These are phyloP conservation scores for Gymnoscelis rufifasciata DNA, from an alignment of 2,888 invertebrate genomes.

Conservation along the genomic window DNA sequence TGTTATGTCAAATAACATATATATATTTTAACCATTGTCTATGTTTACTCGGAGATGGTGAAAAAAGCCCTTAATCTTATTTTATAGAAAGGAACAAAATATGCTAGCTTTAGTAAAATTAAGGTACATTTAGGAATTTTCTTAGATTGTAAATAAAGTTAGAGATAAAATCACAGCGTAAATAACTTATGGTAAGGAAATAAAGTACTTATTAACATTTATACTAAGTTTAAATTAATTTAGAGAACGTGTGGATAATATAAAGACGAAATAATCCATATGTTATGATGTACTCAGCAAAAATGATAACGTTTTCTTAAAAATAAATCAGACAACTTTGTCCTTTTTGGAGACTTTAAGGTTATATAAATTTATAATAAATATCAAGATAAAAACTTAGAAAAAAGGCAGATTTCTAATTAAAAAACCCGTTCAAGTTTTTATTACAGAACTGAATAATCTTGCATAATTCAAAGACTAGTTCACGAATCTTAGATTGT, in stretches of 20 bases:
- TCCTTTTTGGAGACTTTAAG: too few species aligned
- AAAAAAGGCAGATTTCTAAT: background rate
- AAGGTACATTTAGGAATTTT: background rate
- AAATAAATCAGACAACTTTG: too few species aligned
- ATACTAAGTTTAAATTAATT: background rate
- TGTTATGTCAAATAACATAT: too few species aligned
- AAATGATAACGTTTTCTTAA: too few species aligned
- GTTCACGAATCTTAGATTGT: background rate
- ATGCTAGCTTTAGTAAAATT: too few species aligned
- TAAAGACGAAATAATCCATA: background rate
- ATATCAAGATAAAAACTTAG: background rate
- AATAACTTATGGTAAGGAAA: conserved; percentile 31
- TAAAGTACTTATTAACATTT: conserved; percentile 13
- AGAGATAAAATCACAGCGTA: conserved; percentile 67
- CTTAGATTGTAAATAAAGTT: conserved; percentile 12
- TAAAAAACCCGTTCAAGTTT: too few species aligned
- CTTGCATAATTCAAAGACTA: conserved; percentile 6
- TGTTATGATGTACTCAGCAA: too few species aligned
- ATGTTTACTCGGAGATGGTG: too few species aligned
- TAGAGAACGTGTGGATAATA: background rate
- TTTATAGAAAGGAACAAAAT: too few species aligned
- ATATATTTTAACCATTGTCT: too few species aligned
- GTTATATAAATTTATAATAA: background rate
- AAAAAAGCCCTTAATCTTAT: too few species aligned
- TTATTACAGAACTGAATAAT: background rate